Evolutionary conservation across 2,888 invertebrate species (phyloP).

Genomic region (Coelopa pilipes): DNA sequence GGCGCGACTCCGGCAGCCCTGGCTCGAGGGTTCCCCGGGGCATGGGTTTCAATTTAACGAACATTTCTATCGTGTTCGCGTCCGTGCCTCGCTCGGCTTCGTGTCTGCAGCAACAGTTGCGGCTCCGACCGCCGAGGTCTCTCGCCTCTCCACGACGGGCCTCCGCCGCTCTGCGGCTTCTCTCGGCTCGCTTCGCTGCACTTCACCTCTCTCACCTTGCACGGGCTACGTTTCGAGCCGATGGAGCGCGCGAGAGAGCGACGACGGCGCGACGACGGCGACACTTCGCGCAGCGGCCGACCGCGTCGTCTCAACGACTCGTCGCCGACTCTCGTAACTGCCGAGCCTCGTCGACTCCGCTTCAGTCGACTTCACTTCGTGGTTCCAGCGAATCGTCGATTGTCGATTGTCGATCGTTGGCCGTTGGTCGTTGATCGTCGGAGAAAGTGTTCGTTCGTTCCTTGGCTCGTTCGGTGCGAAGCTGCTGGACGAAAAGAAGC

Average conservation of each 20-base stretch:
- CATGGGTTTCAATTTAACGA: too few species aligned
- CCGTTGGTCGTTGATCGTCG: background rate
- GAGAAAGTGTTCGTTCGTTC: background rate
- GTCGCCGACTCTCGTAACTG: conserved; percentile 9
- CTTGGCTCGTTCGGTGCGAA: too few species aligned
- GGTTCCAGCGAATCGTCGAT: conserved; percentile 13
- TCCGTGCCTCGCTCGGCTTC: background rate
- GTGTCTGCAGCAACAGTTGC: background rate
- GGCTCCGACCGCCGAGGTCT: background rate
- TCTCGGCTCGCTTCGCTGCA: too few species aligned
- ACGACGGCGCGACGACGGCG: background rate
- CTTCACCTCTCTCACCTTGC: too few species aligned
- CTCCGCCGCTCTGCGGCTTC: background rate
- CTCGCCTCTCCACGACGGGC: background rate
- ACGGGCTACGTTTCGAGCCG: background rate
- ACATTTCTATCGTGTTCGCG: background rate
- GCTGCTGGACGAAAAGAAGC: too few species aligned
- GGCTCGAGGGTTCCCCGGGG: too few species aligned
- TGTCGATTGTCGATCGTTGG: background rate
- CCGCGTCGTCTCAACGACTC: background rate
- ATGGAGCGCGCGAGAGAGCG: background rate
- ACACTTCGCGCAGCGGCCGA: too few species aligned
- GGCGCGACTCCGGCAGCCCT: too few species aligned
- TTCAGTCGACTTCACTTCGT: conserved; percentile 23
- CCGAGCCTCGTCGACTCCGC: background rate